Percentiles rank a stretch among this genome's conserved stretches.
phyloP scores from a whole-genome alignment of 2,113 vertebrate genomes.

The Paramormyrops kingsleyae region DNA sequence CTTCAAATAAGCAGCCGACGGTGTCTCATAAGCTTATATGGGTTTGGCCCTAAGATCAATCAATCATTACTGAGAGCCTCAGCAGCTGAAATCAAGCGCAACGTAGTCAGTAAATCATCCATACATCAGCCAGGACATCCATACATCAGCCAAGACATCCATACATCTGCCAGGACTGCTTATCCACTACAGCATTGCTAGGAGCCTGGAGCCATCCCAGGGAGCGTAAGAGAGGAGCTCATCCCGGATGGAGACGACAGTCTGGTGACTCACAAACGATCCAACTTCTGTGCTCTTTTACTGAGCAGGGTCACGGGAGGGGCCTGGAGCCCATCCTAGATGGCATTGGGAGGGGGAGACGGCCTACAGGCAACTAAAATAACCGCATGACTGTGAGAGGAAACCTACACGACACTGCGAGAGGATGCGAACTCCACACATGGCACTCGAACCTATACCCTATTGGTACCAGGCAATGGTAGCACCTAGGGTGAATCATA shows the following conservation, averaged over 20 bases:
- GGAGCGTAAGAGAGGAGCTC: neutral
- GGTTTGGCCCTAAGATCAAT: neutral
- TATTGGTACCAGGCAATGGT: neutral
- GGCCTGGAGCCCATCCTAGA: neutral
- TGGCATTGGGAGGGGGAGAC: neutral
- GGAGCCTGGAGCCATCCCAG: neutral
- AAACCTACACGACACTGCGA: neutral
- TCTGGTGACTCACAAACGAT: neutral
- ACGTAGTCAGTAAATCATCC: neutral
- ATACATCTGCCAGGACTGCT: neutral
- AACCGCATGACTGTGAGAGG: neutral
- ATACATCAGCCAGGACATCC: neutral
- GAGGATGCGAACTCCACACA: neutral
- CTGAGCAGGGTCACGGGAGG: neutral
- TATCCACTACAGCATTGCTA: neutral
- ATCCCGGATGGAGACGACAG: neutral
- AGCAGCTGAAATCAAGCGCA: neutral
- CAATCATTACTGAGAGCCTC: neutral
- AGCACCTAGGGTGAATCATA: neutral
- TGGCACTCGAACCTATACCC: neutral
- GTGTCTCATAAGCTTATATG: neutral
- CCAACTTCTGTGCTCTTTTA: neutral
- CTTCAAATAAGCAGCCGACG: neutral
- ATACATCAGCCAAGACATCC: neutral
- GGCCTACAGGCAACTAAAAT: neutral